Percentiles rank a stretch among this genome's conserved stretches.
Evolutionary conservation across 92 coral and sea anemone species (phyloP).

Genomic region (Epizoanthus illoricatus): DNA sequence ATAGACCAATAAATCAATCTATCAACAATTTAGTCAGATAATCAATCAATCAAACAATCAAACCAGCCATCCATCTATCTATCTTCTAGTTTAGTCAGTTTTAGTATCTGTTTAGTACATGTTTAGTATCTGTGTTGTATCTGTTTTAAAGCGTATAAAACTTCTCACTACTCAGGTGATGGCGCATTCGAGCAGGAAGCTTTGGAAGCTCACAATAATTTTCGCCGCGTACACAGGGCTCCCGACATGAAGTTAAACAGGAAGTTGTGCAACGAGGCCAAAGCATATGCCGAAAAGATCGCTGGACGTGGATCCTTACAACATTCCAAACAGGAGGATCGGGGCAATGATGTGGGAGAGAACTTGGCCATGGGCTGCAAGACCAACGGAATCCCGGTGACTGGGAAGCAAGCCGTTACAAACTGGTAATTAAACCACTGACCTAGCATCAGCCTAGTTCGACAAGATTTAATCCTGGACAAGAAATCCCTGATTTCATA

Average conservation of each 20-base stretch:
- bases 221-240: slow-evolving; percentile 73
- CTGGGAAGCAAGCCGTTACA: slow-evolving; percentile 73
- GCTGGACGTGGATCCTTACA: slow-evolving; percentile 66
- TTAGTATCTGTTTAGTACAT: no score
- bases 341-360: slow-evolving; percentile 76
- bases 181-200: slow-evolving; percentile 68
- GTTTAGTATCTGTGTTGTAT: no score
- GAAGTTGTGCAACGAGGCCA: slow-evolving; percentile 64
- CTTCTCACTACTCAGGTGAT: slow-evolving; percentile 32
- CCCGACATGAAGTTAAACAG: slow-evolving; percentile 54
- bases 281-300: slow-evolving; percentile 67
- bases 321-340: slow-evolving; percentile 66
- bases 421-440: slow-evolving; percentile 57
- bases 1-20: no score
- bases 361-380: slow-evolving; percentile 87
- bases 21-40: no score
- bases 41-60: no score
- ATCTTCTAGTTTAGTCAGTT: no score
- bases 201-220: slow-evolving; percentile 60
- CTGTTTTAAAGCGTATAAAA: no score
- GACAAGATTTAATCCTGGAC: neutral
- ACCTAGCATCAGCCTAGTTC: neutral
- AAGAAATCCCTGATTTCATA: neutral
- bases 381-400: slow-evolving; percentile 60
- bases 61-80: no score